These are phyloP conservation scores for Sandelia bainsii DNA, from an alignment of 2,797 vertebrate species.

Conservation along the genomic window DNA sequence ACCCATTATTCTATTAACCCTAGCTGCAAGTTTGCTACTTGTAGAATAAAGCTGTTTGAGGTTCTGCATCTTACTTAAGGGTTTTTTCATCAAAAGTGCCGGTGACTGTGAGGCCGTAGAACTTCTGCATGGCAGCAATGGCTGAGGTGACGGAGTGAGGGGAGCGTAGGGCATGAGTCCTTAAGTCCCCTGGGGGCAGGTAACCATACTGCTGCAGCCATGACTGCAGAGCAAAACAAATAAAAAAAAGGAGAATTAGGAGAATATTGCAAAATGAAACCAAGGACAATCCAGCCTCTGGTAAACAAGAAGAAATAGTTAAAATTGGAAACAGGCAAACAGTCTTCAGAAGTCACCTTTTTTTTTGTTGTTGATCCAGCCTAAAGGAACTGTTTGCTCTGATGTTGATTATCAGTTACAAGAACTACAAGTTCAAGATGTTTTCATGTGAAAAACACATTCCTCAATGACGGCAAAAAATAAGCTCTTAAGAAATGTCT, in stretches of 20 bases:
- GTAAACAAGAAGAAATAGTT: neutral
- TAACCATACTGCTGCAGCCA: slow-evolving; percentile 97
- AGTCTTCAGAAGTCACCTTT: slow-evolving; percentile 15
- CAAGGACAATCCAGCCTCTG: slow-evolving; percentile 17
- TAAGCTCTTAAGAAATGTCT: slow-evolving; percentile 45
- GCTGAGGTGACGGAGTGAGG: slow-evolving; percentile 89
- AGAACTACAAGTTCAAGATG: slow-evolving; percentile 31
- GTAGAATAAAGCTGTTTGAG: neutral
- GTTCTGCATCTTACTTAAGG: slow-evolving; percentile 80
- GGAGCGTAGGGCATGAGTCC: slow-evolving; percentile 89
- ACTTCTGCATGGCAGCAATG: slow-evolving; percentile 91
- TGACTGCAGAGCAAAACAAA: slow-evolving; percentile 75
- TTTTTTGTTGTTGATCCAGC: slow-evolving; percentile 19
- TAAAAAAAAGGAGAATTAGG: neutral
- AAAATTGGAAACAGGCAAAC: slow-evolving; percentile 28
- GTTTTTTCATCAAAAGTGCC: slow-evolving; percentile 86
- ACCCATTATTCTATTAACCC: neutral
- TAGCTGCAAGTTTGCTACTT: neutral
- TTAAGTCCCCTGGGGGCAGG: slow-evolving; percentile 92
- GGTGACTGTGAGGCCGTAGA: slow-evolving; percentile 90
- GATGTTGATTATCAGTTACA: slow-evolving; percentile 14
- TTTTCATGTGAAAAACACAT: slow-evolving; percentile 66
- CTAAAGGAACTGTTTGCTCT: neutral
- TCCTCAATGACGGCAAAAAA: slow-evolving; percentile 55
- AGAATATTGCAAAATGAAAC: slow-evolving; percentile 8